These are phyloP conservation scores for Campopleginae sp. DNA, from an alignment of 2,888 invertebrate genomes.

Conservation along the genomic window DNA sequence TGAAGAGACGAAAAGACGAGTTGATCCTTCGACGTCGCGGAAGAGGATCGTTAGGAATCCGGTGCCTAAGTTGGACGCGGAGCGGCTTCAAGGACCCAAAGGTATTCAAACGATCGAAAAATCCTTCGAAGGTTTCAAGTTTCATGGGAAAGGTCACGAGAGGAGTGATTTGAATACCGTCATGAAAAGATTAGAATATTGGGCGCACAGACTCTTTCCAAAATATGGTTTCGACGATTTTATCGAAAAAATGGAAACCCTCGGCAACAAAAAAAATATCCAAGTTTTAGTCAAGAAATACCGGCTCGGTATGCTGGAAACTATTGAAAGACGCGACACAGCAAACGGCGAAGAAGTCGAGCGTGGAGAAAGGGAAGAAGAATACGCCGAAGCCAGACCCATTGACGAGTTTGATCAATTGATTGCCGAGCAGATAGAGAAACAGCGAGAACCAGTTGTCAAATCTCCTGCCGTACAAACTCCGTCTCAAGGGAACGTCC, in stretches of 20 bases:
- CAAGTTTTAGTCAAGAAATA: conserved; percentile 89
- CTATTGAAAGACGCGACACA: conserved; percentile 76
- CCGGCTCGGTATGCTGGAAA: conserved; percentile 86
- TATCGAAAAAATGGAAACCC: conserved; percentile 90
- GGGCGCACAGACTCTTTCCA: conserved; percentile 97
- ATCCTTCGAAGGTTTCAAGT: conserved; percentile 92
- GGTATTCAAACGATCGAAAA: conserved; percentile 93
- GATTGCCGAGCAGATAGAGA: conserved; percentile 88
- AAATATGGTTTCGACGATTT: conserved; percentile 95
- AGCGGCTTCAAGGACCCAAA: conserved; percentile 90
- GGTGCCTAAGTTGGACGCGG: conserved; percentile 88
- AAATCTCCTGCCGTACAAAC: neutral
- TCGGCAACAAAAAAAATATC: conserved; percentile 93
- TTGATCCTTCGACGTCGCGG: conserved; percentile 84
- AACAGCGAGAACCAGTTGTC: conserved; percentile 71
- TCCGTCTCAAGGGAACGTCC: conserved; percentile 4
- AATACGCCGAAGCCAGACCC: conserved; percentile 73
- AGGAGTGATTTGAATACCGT: conserved; percentile 92
- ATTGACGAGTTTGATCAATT: conserved; percentile 88
- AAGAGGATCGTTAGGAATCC: conserved; percentile 88
- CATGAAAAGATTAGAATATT: conserved; percentile 94
- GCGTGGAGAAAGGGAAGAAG: conserved; percentile 79
- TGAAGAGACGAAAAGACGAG: conserved; percentile 81
- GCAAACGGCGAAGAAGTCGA: conserved; percentile 85
- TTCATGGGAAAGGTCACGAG: conserved; percentile 93